Base-by-base conservation (phyloP, 2,113 vertebrate species). In the Rhea pennata region DNA sequence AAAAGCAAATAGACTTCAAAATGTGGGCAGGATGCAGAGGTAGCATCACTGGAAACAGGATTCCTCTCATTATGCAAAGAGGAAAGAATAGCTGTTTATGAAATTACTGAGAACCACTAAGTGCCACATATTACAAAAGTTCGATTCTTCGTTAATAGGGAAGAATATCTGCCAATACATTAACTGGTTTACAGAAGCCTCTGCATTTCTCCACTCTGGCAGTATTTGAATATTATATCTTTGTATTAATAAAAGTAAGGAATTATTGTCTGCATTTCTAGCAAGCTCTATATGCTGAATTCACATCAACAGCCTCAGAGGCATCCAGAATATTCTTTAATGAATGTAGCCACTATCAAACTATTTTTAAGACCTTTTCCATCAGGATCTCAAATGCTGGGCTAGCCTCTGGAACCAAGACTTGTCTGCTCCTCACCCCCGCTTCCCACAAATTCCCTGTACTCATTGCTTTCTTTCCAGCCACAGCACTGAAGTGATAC, bases 201-300 rank as follows among this genome's bases (percentile, higher is more conserved):
- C 9, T 46, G 67, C 23, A 21, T 79, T 72, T 81, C 93, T 78
- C 39, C 58, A 22, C 12, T 87, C 75, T 16, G 21, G 24, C 15
- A n/a, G 5, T 78, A 26, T 69, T 82, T 82, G 29, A n/a, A 29
- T 36, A 62, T 16, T 24, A 46, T 15, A 4, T 4, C 1, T 82
- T 91, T 9, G 13, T 22, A 15, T 33, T 89, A 85, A 66, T 33
- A 84, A 75, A 80, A 87, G 23, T 9, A 61, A 59, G 59, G 26
- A 31, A 42, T 39, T 80, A 17, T 48, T 70, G 16, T 58, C 29
- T 78, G 27, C 9, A 51, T 78, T 94, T 90, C 56, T 76, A 27
- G 9, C 53, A 2, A 0, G 26, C 33, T 81, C 22, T 69, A 0
- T 56, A 3, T 24, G 8, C 23, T 64, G 31, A 5, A 11, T 84